A percentile compares a stretch with the other conserved stretches of the same genome.
Conservation (phyloP, 2,888 invertebrate genomes). For the Acanthacorydalis orientalis region DNA sequence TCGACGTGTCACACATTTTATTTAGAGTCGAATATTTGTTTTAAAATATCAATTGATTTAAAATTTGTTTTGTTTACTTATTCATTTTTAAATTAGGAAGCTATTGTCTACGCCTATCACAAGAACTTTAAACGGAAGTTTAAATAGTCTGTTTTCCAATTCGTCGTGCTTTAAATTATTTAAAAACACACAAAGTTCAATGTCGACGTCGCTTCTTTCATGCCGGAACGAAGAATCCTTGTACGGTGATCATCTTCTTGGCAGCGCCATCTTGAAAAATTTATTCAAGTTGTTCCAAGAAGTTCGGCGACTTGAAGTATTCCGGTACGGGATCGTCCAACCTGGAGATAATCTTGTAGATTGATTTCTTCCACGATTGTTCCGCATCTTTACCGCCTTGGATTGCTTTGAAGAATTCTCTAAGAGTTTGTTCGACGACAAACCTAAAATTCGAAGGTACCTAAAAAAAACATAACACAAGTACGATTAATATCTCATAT, state of each 20-base stretch:
- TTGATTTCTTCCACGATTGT: slow-evolving; percentile 99
- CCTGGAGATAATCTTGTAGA: slow-evolving; percentile 99
- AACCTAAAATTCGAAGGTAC: slow-evolving; percentile 94
- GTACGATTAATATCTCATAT: slow-evolving; percentile 3
- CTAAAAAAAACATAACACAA: slow-evolving; percentile 35
- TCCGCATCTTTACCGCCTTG: slow-evolving; percentile 92
- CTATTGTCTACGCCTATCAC: background rate
- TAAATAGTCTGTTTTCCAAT: no score
- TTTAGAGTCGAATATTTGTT: background rate
- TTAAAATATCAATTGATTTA: background rate
- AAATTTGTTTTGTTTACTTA: background rate
- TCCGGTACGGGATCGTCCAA: slow-evolving; percentile 98
- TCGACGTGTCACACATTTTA: background rate
- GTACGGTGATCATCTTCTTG: no score
- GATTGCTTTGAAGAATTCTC: slow-evolving; percentile 98
- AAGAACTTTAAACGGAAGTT: background rate
- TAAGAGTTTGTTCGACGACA: slow-evolving; percentile 92
- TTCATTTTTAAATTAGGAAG: background rate
- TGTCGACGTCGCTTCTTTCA: no score
- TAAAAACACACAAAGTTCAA: slow-evolving; percentile 2
- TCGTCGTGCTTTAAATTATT: background rate
- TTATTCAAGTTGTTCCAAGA: slow-evolving; percentile 96
- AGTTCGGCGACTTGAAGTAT: slow-evolving; percentile 99
- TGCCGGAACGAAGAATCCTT: no score
- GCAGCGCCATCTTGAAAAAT: slow-evolving; percentile 6